Base-by-base conservation (phyloP, 1,140 invertebrate genomes). In the Sminthurides bifidus region DNA sequence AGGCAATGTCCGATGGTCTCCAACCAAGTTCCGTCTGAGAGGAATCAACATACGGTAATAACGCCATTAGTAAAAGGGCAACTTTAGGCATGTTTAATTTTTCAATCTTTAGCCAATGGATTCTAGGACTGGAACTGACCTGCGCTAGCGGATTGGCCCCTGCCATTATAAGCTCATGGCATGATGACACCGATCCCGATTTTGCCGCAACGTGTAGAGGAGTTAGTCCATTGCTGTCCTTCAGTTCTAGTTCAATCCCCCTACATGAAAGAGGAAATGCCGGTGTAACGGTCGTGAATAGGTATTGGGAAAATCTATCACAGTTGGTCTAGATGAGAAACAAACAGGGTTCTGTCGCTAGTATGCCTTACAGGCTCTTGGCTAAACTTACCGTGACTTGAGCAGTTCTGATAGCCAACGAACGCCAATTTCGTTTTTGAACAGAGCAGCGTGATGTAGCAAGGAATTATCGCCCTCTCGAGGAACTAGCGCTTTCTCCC, bases 361-460 rank as follows among this genome's bases (percentile, higher is more conserved):
- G 15, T 17, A 12, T 17, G 19, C 6, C 37, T 41, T 17, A 35
- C 30, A 23, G 31, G 29, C 43, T 35, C 33, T 55, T 44, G 27
- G 27, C 6, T 17, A 41, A 8, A 10, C 46, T 12, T 35, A 49
- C 46, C 46, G 10, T 19, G 6, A 33, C 29, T 49, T 49, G 15
- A 60, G 40, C 29, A 46, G 44, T 15, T 53, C 24, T 21, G 31
- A 46, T 4, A 64, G 27, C 62, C 58, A 60, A 33, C 40, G 27
- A n/a, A 59, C 59, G 19, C 53, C 58, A 6, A 10, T 29, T 53
- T 68, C 60, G 53, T 67, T 60, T 27, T 67, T 68, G 65, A 71
- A 72, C 64, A 69, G 70, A 48, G 72, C 71, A 26, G 71, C 70
- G 45, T 66, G 65, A 61, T 73, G 72, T 5, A 73, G 62, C 10